Evolutionary conservation across 2,888 invertebrate genomes (phyloP).

Genomic region (Myopa tessellatipennis): DNA sequence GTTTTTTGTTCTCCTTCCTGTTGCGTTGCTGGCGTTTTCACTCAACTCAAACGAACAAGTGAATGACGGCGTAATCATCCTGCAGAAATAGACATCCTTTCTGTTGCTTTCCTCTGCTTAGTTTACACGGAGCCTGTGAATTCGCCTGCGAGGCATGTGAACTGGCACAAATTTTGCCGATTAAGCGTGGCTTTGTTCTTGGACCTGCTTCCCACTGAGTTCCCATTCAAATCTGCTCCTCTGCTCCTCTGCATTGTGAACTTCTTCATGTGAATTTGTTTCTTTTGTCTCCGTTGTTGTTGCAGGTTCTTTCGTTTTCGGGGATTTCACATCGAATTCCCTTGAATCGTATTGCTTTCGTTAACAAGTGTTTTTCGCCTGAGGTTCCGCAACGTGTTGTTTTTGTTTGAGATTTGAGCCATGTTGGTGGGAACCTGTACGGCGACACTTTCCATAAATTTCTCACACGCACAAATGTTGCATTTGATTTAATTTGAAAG

Average conservation of each 20-base stretch:
- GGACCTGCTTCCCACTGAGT: constrained; percentile 23
- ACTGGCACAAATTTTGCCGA: constrained; percentile 29
- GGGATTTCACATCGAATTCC: neutral
- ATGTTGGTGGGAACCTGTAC: too few species aligned
- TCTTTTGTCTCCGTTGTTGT: neutral
- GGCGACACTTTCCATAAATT: too few species aligned
- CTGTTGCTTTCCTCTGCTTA: neutral
- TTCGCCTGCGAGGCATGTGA: constrained; percentile 23
- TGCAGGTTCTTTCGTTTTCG: neutral
- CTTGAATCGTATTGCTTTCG: constrained; percentile 13
- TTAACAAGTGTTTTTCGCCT: constrained; percentile 12
- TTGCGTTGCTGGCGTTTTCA: neutral
- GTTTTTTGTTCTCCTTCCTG: neutral
- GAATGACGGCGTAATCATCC: constrained; percentile 54
- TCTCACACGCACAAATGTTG: too few species aligned
- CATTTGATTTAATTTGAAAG: too few species aligned
- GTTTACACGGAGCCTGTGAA: constrained; percentile 8
- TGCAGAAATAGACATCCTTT: constrained; percentile 36
- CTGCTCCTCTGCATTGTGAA: neutral
- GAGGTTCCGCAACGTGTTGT: constrained; percentile 7
- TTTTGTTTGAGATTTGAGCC: neutral
- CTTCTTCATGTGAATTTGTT: neutral
- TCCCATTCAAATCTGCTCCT: constrained; percentile 30
- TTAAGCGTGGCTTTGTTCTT: constrained; percentile 19
- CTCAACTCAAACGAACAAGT: constrained; percentile 47